Base-by-base conservation (phyloP, 2,113 vertebrate genomes). In the Pseudopipra pipra region DNA sequence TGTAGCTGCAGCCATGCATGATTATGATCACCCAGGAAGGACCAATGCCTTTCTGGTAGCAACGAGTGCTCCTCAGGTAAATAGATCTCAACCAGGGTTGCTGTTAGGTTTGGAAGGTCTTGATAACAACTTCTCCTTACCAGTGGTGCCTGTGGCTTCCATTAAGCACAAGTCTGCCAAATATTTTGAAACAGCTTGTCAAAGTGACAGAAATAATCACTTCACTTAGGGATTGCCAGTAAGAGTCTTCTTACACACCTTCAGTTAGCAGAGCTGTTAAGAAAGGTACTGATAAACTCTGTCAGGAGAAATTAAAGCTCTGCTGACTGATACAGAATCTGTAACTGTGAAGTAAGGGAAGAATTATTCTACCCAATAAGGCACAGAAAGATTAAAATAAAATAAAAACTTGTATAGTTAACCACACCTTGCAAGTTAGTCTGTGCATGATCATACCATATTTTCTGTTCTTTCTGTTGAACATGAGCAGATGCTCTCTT, bases 1-100 rank as follows among this genome's bases (percentile, higher is more conserved):
- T 12, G 99, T 99, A n/a, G 99, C 99, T 9, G 99, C 99, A 5
- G 99, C 99, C 77, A 99, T 99, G 99, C 99, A 99, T 22, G 99
- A 99, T 73, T 99, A 99, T 10, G 99, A 99, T 94, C 99, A 99
- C 72, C 99, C 99, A 1, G 99, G 99, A 27, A 97, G 99, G 94
- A 99, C 99, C 56, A 99, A 99, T 6, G 99, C 99, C 49, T 99
- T 99, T 96, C 98, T 99, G 30, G 99, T 99, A 65, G 99, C 99
- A 73, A 99, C 99, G 1, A 99, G 99, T 30, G 99, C 99, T 68
- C 99, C 99, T 54, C 99, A 99, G 98, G 99, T 99, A 97, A 97
- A 58, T 20, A 97, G 87, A 56, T 30, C 67, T 52, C 61, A 28
- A 14, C 22, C 37, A n/a, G 54, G 0, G 0, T 16, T 77, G n/a